Percentiles rank a stretch among this genome's conserved stretches.
Evolutionary conservation across 1,140 invertebrate species (phyloP).

Genomic region (Portunus trituberculatus): DNA sequence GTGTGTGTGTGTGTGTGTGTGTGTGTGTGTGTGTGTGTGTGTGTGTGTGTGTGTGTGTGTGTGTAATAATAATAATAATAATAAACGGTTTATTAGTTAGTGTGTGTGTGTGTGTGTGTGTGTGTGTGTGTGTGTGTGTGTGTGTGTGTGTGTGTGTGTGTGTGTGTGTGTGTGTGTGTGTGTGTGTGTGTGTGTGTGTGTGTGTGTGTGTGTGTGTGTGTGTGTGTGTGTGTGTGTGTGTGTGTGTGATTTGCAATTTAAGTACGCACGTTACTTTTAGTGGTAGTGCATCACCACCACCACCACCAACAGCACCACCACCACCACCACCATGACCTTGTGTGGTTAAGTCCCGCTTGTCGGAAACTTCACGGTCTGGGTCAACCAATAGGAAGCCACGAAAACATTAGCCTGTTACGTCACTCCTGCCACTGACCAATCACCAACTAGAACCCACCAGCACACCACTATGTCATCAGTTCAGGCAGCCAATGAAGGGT

Average conservation of each 20-base stretch:
- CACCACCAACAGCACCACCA: not conserved
- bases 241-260: conserved; percentile 8
- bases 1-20: too few species aligned
- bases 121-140: not conserved
- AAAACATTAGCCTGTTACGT: conserved; percentile 37
- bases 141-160: not conserved
- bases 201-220: conserved; percentile 25
- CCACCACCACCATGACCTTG: conserved; percentile 47
- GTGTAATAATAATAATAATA: too few species aligned
- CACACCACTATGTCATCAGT: not conserved
- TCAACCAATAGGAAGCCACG: conserved; percentile 37
- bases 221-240: conserved; percentile 21
- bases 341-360: conserved; percentile 53
- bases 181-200: conserved; percentile 31
- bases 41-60: too few species aligned
- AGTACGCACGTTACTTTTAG: not conserved
- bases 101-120: not conserved
- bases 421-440: conserved; percentile 33
- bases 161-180: not conserved
- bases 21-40: too few species aligned
- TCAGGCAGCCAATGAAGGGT: not conserved
- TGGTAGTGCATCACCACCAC: not conserved
- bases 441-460: not conserved
- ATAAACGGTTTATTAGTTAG: too few species aligned
- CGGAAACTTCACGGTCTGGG: conserved; percentile 43